Evolutionary conservation across 1,140 invertebrate species (phyloP).

Genomic region (Papilio machaon): DNA sequence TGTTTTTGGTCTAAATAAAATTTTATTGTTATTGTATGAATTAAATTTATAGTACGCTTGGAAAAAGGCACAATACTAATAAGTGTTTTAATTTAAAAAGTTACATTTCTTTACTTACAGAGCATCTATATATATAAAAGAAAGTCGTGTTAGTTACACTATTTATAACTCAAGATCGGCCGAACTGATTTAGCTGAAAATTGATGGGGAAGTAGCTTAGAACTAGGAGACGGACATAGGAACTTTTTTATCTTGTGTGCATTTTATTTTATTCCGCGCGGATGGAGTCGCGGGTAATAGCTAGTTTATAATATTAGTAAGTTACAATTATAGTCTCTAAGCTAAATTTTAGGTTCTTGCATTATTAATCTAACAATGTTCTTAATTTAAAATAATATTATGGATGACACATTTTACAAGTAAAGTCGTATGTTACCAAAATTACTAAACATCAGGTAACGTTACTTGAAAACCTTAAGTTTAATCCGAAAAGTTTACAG

Average conservation of each 20-base stretch:
- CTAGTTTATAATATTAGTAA: too few relatives aligned
- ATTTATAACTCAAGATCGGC: too few relatives aligned
- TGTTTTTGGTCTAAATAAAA: constrained; percentile 24
- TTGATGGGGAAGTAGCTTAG: too few relatives aligned
- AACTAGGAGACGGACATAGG: too few relatives aligned
- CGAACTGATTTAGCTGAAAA: too few relatives aligned
- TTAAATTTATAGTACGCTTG: not conserved
- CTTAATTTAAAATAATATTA: too few relatives aligned
- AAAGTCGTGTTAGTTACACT: too few relatives aligned
- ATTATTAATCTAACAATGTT: too few relatives aligned
- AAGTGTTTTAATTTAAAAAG: not conserved
- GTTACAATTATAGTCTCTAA: not conserved
- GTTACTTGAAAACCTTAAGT: not conserved
- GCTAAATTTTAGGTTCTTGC: not conserved
- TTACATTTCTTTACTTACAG: not conserved
- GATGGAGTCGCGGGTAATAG: too few relatives aligned
- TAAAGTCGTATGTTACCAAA: not conserved
- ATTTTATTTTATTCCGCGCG: too few relatives aligned
- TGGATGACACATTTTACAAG: not conserved
- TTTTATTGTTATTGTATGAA: constrained; percentile 6
- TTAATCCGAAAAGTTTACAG: not conserved
- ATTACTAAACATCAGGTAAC: not conserved
- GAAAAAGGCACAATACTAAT: not conserved
- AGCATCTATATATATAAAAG: too few relatives aligned
- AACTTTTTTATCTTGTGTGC: too few relatives aligned